These are phyloP conservation scores for Diogma glabrata DNA, from an alignment of 2,888 invertebrate genomes.

Conservation along the genomic window DNA sequence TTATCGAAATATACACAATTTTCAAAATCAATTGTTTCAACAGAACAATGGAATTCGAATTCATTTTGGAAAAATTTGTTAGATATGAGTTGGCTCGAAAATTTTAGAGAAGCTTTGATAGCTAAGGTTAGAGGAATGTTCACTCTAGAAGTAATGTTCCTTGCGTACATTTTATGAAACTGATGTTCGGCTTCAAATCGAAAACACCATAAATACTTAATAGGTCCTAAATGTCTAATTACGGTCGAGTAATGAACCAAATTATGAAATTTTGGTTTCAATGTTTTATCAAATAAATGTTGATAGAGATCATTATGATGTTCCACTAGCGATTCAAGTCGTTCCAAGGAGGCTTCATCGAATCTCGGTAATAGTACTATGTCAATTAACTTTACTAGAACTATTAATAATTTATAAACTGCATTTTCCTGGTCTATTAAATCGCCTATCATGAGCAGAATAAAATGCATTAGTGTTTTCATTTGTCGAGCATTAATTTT, in stretches of 20 bases:
- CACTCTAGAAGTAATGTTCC: background rate
- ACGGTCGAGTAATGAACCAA: slow-evolving; percentile 11
- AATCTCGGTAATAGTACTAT: slow-evolving; percentile 10
- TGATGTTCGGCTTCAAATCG: slow-evolving; percentile 11
- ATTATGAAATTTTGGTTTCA: slow-evolving; percentile 14
- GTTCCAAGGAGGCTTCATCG: background rate
- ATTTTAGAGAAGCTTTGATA: background rate
- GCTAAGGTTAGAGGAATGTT: background rate
- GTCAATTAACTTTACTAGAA: slow-evolving; percentile 14
- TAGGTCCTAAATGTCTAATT: slow-evolving; percentile 10
- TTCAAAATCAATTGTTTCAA: background rate
- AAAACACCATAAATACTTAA: slow-evolving; percentile 10
- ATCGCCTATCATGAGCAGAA: background rate
- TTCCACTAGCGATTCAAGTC: background rate
- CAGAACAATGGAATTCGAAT: background rate
- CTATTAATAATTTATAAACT: background rate
- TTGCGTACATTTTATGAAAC: slow-evolving; percentile 8
- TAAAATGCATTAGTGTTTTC: slow-evolving; percentile 10
- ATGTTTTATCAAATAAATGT: slow-evolving; percentile 8
- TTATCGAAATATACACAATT: no score
- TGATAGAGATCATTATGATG: slow-evolving; percentile 12
- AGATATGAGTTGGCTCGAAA: background rate
- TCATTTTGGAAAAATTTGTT: background rate
- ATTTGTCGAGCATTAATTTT: no score
- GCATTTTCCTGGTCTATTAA: background rate